Conservation (phyloP, 2,113 vertebrate genomes). For the sheep (Ovis aries) region ARS-UI_Ramb_v3.0 NC_056054.1:29247501-29248000, state of each 20-base stretch:
- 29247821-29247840: background rate
- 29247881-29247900: background rate
- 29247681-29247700: background rate
- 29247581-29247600: no score
- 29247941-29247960: background rate
- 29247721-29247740: background rate
- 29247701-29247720: rapidly evolving
- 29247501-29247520: background rate
- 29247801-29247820: background rate
- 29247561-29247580: rapidly evolving
- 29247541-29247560: background rate
- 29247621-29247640: background rate
- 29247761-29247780: background rate
- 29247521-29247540: background rate
- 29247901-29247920: background rate
- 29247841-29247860: background rate
- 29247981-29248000: background rate
- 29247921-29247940: background rate
- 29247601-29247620: background rate
- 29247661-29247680: background rate
- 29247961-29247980: background rate
- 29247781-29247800: background rate
- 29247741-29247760: background rate
- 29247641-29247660: background rate
- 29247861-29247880: background rate